Percentiles rank a stretch among this genome's conserved stretches.
These are phyloP conservation scores for Drosophila trapezifrons DNA, from an alignment of 1,140 invertebrate species.

Conservation along the genomic window DNA sequence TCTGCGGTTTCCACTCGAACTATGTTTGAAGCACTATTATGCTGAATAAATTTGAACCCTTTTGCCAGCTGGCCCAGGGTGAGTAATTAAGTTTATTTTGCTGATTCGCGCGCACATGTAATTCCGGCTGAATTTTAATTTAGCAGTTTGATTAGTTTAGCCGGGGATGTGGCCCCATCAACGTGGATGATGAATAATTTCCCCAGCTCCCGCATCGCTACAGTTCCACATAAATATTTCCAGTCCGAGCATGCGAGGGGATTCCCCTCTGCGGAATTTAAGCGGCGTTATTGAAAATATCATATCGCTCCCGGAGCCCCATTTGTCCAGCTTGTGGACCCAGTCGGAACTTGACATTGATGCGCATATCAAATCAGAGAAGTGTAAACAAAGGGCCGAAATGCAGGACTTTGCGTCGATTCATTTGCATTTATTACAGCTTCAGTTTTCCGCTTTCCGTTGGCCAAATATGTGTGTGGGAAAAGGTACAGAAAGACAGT, in stretches of 20 bases:
- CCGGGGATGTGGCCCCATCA: slow-evolving; percentile 23
- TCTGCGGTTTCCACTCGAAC: slow-evolving; percentile 45
- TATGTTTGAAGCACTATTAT: slow-evolving; percentile 42
- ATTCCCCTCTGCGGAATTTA: not conserved
- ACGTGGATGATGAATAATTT: slow-evolving; percentile 38
- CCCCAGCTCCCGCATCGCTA: not conserved
- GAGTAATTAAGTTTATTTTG: slow-evolving; percentile 57
- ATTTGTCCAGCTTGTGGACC: slow-evolving; percentile 20
- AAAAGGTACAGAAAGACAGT: slow-evolving; percentile 49
- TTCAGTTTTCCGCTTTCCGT: slow-evolving; percentile 9
- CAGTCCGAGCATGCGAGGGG: not conserved
- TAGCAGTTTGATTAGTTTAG: slow-evolving; percentile 51
- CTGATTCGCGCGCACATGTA: slow-evolving; percentile 44
- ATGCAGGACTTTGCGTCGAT: slow-evolving; percentile 71
- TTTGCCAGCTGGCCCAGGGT: slow-evolving; percentile 34
- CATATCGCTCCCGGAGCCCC: slow-evolving; percentile 19
- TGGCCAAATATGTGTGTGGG: slow-evolving; percentile 18
- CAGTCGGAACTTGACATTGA: slow-evolving; percentile 57
- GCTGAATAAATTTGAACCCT: slow-evolving; percentile 46
- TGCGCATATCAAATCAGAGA: slow-evolving; percentile 63
- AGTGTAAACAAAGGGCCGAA: slow-evolving; percentile 71
- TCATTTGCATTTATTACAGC: slow-evolving; percentile 76
- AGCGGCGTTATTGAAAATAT: slow-evolving; percentile 36
- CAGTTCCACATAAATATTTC: slow-evolving; percentile 20
- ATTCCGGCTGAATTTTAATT: slow-evolving; percentile 49